Percentiles rank a stretch among this genome's conserved stretches.
These are phyloP conservation scores for Danaus plexippus DNA, from an alignment of 1,140 invertebrate species.

Conservation along the genomic window DNA sequence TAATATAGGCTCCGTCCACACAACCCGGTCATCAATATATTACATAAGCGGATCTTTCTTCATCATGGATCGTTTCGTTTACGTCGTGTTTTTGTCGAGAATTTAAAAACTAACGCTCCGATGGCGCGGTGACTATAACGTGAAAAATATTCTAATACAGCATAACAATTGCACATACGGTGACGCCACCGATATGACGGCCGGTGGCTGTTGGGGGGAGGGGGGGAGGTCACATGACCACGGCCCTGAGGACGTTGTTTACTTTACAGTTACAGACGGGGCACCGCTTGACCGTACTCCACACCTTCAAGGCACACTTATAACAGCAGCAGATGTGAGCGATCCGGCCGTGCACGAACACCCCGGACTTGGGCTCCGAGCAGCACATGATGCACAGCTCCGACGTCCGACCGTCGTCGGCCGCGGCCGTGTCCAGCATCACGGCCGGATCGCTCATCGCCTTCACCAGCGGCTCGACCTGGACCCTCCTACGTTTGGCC, in stretches of 20 bases:
- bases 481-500: conserved; percentile 6
- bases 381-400: conserved; percentile 74
- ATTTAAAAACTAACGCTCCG: no score
- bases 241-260: conserved; percentile 75
- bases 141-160: no score
- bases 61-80: no score
- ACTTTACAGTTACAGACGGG: conserved; percentile 79
- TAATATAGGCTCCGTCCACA: no score
- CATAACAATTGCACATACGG: no score
- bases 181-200: no score
- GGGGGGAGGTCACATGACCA: conserved; percentile 49
- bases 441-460: conserved; percentile 49
- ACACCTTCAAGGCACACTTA: conserved; percentile 76
- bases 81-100: no score
- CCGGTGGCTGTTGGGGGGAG: no score
- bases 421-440: conserved; percentile 25
- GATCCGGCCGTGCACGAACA: conserved; percentile 76
- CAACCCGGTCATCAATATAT: background rate
- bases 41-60: background rate
- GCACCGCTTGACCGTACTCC: conserved; percentile 74
- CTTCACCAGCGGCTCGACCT: conserved; percentile 39
- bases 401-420: background rate
- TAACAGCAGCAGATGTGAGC: conserved; percentile 80
- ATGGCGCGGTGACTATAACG: no score
- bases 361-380: conserved; percentile 74